Evolutionary conservation across 2,113 vertebrate species (phyloP), one percentile per base, ranked within the genome.

Genomic region (Aphelocoma coerulescens): DNA sequence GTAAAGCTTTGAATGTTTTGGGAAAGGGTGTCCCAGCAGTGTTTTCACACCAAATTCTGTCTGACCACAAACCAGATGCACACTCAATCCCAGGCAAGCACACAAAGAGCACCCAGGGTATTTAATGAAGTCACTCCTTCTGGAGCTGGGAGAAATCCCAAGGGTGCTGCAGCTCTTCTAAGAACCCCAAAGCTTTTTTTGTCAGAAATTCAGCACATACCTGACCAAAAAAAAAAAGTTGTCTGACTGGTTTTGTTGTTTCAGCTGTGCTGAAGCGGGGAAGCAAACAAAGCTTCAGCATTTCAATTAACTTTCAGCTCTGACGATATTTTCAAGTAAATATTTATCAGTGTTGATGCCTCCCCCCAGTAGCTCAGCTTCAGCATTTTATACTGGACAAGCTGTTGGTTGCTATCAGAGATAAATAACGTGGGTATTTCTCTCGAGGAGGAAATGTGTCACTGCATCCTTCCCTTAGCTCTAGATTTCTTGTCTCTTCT

Each of bases 231-330:
- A 68, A 46, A 27, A 88, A 80, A 96, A 85, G 95, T 93, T 48
- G 95, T 35, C 93, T 16, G 92, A 96, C 97, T 80, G 96, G 97
- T 98, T 97, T 91, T 95, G 86, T 96, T 96, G 92, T 96, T 95
- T 88, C 95, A 76, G 95, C 97, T 62, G 83, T 74, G 82, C 94
- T 85, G 63, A 43, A 61, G 67, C 18, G 16, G 62, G 49, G 95
- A 78, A 84, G 93, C 91, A 95, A 95, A 94, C 95, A 93, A 83
- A 94, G 78, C 68, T 66, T 84, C 73, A 92, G 92, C 94, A n/a
- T 86, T 95, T 96, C 94, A 83, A 94, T 90, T 58, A 87, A 62
- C 72, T 87, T 69, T 41, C 88, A 41, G n/a, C 91, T 94, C 68
- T 18, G 82, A 66, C 3, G 16, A 78, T 91, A 86, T 91, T 97